Percentiles rank a stretch among this genome's conserved stretches.
Evolutionary conservation across 2,113 vertebrate species (phyloP).

Genomic region (Peromyscus maniculatus): DNA sequence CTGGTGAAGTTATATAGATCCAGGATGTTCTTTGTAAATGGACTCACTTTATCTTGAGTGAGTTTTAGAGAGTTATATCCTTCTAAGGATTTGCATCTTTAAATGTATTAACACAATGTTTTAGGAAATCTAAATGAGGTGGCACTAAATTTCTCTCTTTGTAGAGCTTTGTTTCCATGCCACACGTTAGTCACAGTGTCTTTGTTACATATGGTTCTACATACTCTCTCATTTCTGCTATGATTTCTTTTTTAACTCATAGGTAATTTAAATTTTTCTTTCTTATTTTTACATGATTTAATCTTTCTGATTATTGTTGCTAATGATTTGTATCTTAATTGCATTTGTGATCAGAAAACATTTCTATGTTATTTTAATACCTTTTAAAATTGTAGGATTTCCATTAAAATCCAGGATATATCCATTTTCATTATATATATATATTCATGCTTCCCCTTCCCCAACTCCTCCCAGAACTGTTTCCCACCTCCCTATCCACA

Average conservation of each 20-base stretch:
- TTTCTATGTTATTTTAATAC: constrained; percentile 2
- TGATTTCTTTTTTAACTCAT: background rate
- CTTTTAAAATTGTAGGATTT: constrained; percentile 50
- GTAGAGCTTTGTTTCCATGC: background rate
- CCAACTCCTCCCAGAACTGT: background rate
- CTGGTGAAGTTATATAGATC: background rate
- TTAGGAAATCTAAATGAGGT: constrained; percentile 15
- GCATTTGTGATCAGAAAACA: constrained; percentile 48
- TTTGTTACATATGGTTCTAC: background rate
- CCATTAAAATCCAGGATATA: background rate
- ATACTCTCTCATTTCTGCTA: background rate
- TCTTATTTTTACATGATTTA: constrained; percentile 3
- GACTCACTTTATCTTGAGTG: constrained; percentile 12
- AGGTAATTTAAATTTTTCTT: constrained; percentile 21
- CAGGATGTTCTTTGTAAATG: background rate
- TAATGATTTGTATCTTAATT: constrained; percentile 48
- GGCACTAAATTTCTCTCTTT: background rate
- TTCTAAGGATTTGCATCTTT: constrained; percentile 18
- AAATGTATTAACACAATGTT: background rate
- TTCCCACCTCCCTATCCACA: background rate
- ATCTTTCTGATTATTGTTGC: background rate
- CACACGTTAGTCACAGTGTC: background rate
- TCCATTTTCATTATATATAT: background rate
- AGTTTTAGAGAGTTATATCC: background rate
- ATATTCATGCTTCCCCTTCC: no score